Base-by-base conservation (phyloP, 2,113 vertebrate genomes). In the Notothenia coriiceps region DNA sequence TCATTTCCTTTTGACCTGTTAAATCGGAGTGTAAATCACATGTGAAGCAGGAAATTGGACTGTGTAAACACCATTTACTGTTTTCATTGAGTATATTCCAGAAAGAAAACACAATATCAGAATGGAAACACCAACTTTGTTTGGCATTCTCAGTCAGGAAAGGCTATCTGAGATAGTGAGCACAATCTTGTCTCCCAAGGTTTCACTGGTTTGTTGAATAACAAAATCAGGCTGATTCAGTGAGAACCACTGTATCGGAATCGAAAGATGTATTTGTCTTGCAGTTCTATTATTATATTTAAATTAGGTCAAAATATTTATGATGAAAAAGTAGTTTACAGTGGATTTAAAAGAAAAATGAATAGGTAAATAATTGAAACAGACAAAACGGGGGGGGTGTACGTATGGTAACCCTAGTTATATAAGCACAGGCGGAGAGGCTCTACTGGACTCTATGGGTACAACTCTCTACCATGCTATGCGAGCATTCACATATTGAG, bases 21-120 rank as follows among this genome's bases (percentile, higher is more conserved):
- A 14, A 64, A 74, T 22, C 57, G 54, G 29, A 79, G 29, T 10
- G 33, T 70, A 22, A 22, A n/a, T 75, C 78, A 74, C 82, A 87
- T 67, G 62, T 44, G 77, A 82, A 88, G 54, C 92, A 90, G 91
- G 88, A 94, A 74, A 64, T 61, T 14, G n/a, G 57, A 35, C 72
- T 82, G 77, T 80, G 75, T 88, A 86, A 90, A 91, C 80, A 89
- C 29, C 14, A 14, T 43, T 33, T 77, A 89, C 79, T 88, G 81
- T 90, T 92, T 90, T 82, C 71, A 61, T 71, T 91, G 76, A 92
- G 54, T 11, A 0, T 60, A 2, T 63, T 86, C 83, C 90, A 88
- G 80, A 81, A 69, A 83, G 68, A 87, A 92, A 85, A 71, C 85
- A 88, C 74, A 85, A 82, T 63, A 80, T 80, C 33, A 77, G 74